Base-by-base conservation (phyloP, 2,888 invertebrate genomes). In the Drosophila mimica region DNA sequence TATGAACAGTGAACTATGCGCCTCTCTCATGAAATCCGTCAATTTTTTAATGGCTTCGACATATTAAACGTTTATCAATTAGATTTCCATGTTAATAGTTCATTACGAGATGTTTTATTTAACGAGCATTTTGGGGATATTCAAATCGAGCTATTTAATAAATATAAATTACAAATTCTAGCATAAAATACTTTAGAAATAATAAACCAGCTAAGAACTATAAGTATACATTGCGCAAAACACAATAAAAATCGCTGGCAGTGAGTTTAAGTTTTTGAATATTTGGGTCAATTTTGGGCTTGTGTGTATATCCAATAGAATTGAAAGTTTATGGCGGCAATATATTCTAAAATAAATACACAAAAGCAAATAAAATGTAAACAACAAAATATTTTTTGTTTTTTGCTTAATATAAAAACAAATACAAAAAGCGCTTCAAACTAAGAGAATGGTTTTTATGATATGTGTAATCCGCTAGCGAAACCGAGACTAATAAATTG, bases 401-500 rank as follows among this genome's bases (percentile, higher is more conserved):
- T 25, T 46, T 25, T 79, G 40, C 36, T 66, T 33, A 40, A 64
- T 71, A 28, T 13, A 61, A 52, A 60, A 34, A 4, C 25, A 46
- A 46, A 25, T 43, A 20, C 5, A 20, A 43, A 46, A 59, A 61
- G 48, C 51, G 40, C 11, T 31, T 17, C 17, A 38, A 48, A 62
- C 59, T 46, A 46, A 15, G 53, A 48, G 61, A 52, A 62, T 52
- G 49, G 49, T 57, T 53, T 76, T 6, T 17, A 25, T 53, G 38
- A 49, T 64, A 34, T 67, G 46, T 48, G 68, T 76, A 85, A 85
- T 76, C 81, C 78, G 62, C 48, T 69, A 54, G 58, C 52, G 49
- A 74, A 74, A 71, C 61, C 73, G 54, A 33, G 25, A 33, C 56
- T 49, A 82, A 81, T 81, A 76, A 79, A 83, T 86, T 81, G 56